Evolutionary conservation across 2,113 vertebrate genomes (phyloP).

Genomic region (Ursus arctos): DNA sequence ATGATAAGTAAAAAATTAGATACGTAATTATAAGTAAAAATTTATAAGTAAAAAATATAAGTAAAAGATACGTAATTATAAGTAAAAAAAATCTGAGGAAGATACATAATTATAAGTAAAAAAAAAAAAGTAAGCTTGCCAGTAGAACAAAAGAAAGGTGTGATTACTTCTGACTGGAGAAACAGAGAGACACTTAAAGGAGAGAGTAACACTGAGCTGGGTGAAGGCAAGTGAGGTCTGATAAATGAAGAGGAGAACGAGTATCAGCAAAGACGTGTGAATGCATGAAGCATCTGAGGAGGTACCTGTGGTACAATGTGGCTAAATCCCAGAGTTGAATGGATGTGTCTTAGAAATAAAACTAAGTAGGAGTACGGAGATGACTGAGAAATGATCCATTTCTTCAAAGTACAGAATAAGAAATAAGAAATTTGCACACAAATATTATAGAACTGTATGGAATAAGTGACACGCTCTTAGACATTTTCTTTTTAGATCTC

Average conservation of each 20-base stretch:
- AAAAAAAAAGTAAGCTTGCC: not conserved
- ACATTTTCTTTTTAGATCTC: slow-evolving; percentile 61
- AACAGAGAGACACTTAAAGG: slow-evolving; percentile 3
- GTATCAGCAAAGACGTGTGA: not conserved
- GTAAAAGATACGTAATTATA: slow-evolving; percentile 16
- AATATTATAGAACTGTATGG: not conserved
- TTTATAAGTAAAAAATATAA: not conserved
- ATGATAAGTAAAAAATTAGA: slow-evolving; percentile 45
- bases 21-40: slow-evolving; percentile 57
- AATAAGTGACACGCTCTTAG: not conserved
- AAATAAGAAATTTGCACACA: slow-evolving; percentile 59
- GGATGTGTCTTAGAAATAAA: slow-evolving; percentile 48
- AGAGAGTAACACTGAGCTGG: not conserved
- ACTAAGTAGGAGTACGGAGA: not conserved
- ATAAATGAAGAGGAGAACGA: slow-evolving; percentile 16
- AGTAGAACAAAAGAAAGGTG: not conserved
- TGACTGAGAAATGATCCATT: slow-evolving; percentile 18
- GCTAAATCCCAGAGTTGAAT: not conserved
- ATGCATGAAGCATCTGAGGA: not conserved
- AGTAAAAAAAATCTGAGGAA: not conserved
- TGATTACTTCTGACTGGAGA: slow-evolving; percentile 32
- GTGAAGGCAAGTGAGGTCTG: not conserved
- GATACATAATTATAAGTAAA: slow-evolving; percentile 53
- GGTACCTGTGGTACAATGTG: not conserved
- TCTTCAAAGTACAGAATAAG: slow-evolving; percentile 49